Evolutionary conservation across 2,113 vertebrate species (phyloP), one percentile per base, ranked within the genome.

Genomic region (Parus major): DNA sequence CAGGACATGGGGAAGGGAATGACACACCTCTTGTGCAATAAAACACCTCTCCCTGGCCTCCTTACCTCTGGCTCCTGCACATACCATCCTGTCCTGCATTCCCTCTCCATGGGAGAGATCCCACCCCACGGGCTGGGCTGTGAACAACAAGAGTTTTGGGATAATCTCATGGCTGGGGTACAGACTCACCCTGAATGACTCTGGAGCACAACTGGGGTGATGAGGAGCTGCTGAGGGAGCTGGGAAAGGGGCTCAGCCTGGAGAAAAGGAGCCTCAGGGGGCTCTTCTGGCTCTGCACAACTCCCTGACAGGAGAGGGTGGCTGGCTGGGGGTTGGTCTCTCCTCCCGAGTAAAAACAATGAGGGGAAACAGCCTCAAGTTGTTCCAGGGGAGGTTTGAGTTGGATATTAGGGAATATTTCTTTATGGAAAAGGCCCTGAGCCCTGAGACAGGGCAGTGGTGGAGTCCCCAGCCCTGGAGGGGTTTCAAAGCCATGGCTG

Each of bases 1-100:
- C 0, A 0, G 76, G 50, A 88, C 55, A 7, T 1, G 2, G 3
- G 5, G 53, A 35, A n/a, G 42, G 42, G 77, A 33, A 52, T 42
- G 28, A 0, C 9, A 2, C 2, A 4, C 11, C 52, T 50, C 61
- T 28, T 64, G 52, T 27, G 69, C 72, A 64, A 60, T 15, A 10
- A 36, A 60, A 42, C 64, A 21, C 8, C 24, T 2, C 33, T 3
- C 49, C 36, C 42, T 14, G 31, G n/a, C 7, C 20, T 19, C 29
- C 47, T 56, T 3, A 10, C 6, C 53, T 72, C n/a, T 25, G 60
- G 10, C 5, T 15, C 11, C 52, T 29, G 35, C 27, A 21, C 23
- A 10, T 31, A 61, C 35, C 21, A 11, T 6, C 24, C 66, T 25
- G 53, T 5, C 8, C 55, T 60, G 27, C 2, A 0, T n/a, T 56